Evolutionary conservation across 2,888 invertebrate genomes (phyloP).

Genomic region (Drosophila sordidapex): DNA sequence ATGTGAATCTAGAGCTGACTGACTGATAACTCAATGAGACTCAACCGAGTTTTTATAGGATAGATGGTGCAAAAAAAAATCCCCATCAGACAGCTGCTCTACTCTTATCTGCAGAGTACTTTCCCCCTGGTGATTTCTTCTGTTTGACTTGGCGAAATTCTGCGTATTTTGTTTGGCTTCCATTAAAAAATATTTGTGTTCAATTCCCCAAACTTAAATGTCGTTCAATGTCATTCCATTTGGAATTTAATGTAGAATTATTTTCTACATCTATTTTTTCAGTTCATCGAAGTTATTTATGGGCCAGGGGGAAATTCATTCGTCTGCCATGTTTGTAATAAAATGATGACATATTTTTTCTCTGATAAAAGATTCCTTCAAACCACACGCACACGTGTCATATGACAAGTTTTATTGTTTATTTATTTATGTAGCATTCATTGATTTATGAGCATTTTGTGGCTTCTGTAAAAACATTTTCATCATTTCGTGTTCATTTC

Average conservation of each 20-base stretch:
- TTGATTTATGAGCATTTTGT: conserved; percentile 49
- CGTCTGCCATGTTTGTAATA: conserved; percentile 10
- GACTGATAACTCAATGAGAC: conserved; percentile 30
- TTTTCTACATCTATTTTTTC: conserved; percentile 7
- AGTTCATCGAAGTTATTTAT: conserved; percentile 25
- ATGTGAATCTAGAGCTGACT: conserved; percentile 17
- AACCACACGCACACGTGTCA: conserved; percentile 15
- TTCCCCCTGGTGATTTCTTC: conserved; percentile 34
- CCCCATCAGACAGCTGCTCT: neutral
- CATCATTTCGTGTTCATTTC: conserved; percentile 37
- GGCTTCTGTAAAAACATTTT: conserved; percentile 28
- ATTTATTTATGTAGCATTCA: conserved; percentile 27
- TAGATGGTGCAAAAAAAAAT: conserved; percentile 1
- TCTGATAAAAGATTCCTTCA: neutral
- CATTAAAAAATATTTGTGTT: conserved; percentile 28
- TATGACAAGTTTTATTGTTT: conserved; percentile 25
- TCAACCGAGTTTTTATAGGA: conserved; percentile 37
- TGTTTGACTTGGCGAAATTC: conserved; percentile 6
- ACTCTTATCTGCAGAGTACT: conserved; percentile 35
- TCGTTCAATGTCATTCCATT: neutral
- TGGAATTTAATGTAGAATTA: neutral
- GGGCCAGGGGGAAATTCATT: conserved; percentile 25
- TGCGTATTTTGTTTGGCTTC: conserved; percentile 21
- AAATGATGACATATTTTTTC: conserved; percentile 18
- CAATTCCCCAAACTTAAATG: neutral